Base-by-base conservation (phyloP, 1,140 invertebrate species). In the Bradysia coprophila region DNA sequence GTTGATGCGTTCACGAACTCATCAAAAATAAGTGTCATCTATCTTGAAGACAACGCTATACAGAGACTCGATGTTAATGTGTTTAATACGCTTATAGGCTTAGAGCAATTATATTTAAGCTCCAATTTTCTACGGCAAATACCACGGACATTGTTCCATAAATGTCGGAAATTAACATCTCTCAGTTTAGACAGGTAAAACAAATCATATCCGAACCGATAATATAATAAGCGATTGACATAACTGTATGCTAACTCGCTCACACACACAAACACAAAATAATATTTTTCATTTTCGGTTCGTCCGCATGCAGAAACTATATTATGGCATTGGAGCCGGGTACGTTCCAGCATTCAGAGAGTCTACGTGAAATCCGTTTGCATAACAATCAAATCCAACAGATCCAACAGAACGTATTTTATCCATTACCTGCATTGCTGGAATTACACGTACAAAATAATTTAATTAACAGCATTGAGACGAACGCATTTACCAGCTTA, bases 381-480 rank as follows among this genome's bases (percentile, higher is more conserved):
- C 84, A 91, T 50, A 83, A 87, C 60, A 93, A 93, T 67, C 72
- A 73, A 49, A 69, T 92, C 41, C 67, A 63, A 38, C 69, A 72
- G 37, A 78, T 93, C 45, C 71, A 74, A 19, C 71, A 76, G 37
- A 80, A 80, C 2, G 77, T 89, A 3, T 88, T 93, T 49, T 77
- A 81, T 42, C 77, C 82, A 0, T 56, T 91, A 18, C 78, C 84
- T 1, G 70, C 75, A 10, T 62, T 92, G 1, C 66, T 86, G 48
- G 87, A 91, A 58, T 61, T 93, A 18, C 83, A 90, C 63, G 64
- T 93, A 19, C 83, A 92, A 54, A 84, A 88, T 58, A 93, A 93
- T 62, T 58, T 70, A 5, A 85, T 93, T 44, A 72, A 75, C 23
- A 71, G 69, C 13, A 84, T 93, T 46, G 84, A 88, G 46, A 72